These are phyloP conservation scores for Patagioenas fasciata DNA, from an alignment of 2,113 vertebrate species.

Conservation along the genomic window DNA sequence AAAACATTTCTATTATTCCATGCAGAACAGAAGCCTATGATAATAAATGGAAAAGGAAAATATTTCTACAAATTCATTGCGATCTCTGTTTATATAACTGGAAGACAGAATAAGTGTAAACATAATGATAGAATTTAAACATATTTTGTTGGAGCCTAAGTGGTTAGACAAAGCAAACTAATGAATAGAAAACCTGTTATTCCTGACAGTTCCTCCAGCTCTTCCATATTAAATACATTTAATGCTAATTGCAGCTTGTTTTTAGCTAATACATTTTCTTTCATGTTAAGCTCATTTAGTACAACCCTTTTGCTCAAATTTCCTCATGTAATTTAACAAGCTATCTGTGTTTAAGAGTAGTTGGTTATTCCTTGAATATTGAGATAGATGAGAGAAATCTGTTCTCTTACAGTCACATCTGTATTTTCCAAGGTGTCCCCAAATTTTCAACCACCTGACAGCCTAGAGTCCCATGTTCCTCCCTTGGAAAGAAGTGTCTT, in stretches of 20 bases:
- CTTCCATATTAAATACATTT: background rate
- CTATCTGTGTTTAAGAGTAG: conserved; percentile 16
- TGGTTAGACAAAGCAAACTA: conserved; percentile 8
- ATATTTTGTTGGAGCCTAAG: background rate
- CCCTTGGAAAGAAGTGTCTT: background rate
- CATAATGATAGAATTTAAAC: background rate
- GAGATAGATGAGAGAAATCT: background rate
- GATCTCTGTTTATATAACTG: background rate
- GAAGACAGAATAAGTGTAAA: background rate
- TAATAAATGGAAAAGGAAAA: background rate
- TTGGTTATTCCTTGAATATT: background rate
- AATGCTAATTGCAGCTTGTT: background rate
- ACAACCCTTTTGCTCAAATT: conserved; percentile 46
- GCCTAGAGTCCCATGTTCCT: background rate
- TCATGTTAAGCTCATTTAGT: background rate
- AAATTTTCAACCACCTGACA: background rate
- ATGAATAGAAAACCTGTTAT: conserved; percentile 2
- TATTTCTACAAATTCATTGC: background rate
- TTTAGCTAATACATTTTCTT: conserved; percentile 16
- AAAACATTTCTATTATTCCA: background rate
- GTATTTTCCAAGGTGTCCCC: background rate
- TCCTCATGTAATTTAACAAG: conserved; percentile 68
- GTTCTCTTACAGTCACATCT: background rate
- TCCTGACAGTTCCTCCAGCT: conserved; percentile 6
- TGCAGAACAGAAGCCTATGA: background rate